Evolutionary conservation across 2,113 vertebrate species (phyloP), one percentile per base, ranked within the genome.

Genomic region (Chaetodon trifascialis): DNA sequence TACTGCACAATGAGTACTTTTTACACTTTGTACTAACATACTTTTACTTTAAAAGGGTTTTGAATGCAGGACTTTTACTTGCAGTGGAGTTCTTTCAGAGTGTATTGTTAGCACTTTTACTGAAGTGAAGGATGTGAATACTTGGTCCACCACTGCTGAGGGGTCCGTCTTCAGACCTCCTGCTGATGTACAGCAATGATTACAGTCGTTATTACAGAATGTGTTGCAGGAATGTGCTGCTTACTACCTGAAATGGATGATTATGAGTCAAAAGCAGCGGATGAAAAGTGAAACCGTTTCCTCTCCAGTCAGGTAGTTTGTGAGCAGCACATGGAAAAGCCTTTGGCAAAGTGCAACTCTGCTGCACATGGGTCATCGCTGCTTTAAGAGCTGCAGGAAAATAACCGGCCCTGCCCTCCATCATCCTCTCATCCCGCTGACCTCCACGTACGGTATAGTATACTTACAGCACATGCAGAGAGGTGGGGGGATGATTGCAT

Each of bases 381-480:
- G 89, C 91, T 89, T 88, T 84, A 85, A 93, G 90, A 90, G 91
- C 83, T 58, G 25, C 55, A 89, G 85, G 89, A 92, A 91, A 94
- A 92, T 90, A 83, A 86, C 81, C 58, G 40, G 72, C 78, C 82
- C 76, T 90, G 88, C 84, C 87, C 80, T 91, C 88, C 92, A 90
- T 93, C 92, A 88, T 92, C 87, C 92, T 86, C 92, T 92, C 91
- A 85, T 90, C 91, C 88, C 0, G n/a, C 87, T 92, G 90, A 94
- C 93, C 93, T 91, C 84, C 59, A 25, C 85, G 40, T 84, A 89
- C 76, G 62, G 73, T 88, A 85, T 89, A 85, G 89, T 89, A 77
- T 91, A 92, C 89, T 94, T 86, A 90, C 77, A 81, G 77, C 79
- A 73, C 79, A 79, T 55, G 79, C 64, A 47, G 81, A 83, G 71